A percentile compares a stretch with the other conserved stretches of the same genome.
These are phyloP conservation scores for Enteromius afrohamiltoni DNA, from an alignment of 2,797 vertebrate species.

Conservation along the genomic window DNA sequence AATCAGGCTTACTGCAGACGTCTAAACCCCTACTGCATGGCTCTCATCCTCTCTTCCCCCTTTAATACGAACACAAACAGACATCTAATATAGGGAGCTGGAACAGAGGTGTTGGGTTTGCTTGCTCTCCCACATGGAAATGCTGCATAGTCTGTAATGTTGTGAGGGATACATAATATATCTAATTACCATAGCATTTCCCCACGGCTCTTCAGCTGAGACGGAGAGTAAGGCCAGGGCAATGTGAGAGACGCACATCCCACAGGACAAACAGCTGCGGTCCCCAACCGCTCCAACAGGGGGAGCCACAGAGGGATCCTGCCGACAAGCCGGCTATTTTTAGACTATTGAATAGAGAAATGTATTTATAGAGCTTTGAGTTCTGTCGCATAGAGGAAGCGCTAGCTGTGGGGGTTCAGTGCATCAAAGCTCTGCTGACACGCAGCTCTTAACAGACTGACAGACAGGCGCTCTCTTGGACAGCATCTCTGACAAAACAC, in stretches of 20 bases:
- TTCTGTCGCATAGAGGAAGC: conserved; percentile 55
- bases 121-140: conserved; percentile 8
- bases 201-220: conserved; percentile 22
- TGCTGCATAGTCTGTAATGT: conserved; percentile 13
- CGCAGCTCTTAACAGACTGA: conserved; percentile 48
- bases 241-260: conserved; percentile 38
- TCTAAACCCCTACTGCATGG: conserved; percentile 22
- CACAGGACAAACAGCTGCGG: conserved; percentile 19
- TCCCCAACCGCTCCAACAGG: conserved; percentile 51
- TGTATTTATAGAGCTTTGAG: conserved; percentile 67
- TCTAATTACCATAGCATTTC: conserved; percentile 30
- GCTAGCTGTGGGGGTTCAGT: conserved; percentile 56
- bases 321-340: conserved; percentile 62
- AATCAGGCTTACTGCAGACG: neutral
- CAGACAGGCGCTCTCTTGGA: conserved; percentile 37
- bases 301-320: conserved; percentile 52
- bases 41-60: conserved; percentile 18
- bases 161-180: conserved; percentile 35
- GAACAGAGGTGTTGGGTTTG: neutral
- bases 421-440: conserved; percentile 62
- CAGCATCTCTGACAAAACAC: conserved; percentile 41
- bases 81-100: conserved; percentile 5
- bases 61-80: conserved; percentile 18
- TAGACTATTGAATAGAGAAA: conserved; percentile 60
- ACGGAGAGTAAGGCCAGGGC: conserved; percentile 14